A percentile compares a stretch with the other conserved stretches of the same genome.
phyloP scores from a whole-genome alignment of 2,888 invertebrate genomes.

The Cylindroiulus punctatus region DNA sequence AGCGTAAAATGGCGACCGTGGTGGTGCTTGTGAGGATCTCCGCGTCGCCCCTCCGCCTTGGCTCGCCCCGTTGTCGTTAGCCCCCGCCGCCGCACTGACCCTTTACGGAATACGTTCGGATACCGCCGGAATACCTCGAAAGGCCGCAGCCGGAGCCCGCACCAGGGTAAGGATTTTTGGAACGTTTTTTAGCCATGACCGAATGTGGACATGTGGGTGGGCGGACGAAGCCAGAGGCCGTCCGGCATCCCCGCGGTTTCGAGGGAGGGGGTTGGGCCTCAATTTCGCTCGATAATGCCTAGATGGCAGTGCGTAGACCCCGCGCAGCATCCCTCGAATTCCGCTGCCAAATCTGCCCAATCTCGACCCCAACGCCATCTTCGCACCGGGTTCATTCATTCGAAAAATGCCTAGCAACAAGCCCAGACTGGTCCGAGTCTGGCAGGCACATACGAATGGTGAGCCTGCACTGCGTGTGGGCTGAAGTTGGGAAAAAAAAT shows the following conservation, averaged over 20 bases:
- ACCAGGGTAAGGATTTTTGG: not conserved
- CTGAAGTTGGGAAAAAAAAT: not conserved
- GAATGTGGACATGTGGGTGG: conserved; percentile 32
- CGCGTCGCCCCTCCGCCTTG: not conserved
- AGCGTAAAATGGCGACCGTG: conserved; percentile 21
- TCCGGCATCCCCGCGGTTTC: not conserved
- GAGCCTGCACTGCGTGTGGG: not conserved
- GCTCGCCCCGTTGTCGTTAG: not conserved
- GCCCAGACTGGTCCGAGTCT: not conserved
- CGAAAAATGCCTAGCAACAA: not conserved
- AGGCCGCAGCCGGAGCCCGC: not conserved
- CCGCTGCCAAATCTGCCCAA: not conserved
- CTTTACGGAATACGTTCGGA: not conserved
- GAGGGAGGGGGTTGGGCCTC: not conserved
- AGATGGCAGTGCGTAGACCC: not conserved
- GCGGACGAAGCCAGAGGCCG: not conserved
- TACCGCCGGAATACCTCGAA: not conserved
- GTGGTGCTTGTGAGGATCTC: not conserved
- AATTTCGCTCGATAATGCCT: not conserved
- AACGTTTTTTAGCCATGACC: not conserved
- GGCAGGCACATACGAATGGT: not conserved
- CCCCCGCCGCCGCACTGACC: not conserved
- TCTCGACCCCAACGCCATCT: not conserved
- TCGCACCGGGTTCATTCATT: conserved; percentile 21
- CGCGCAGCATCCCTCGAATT: not conserved